Conservation (phyloP, 1,140 invertebrate genomes). For the Aphis gossypii region DNA sequence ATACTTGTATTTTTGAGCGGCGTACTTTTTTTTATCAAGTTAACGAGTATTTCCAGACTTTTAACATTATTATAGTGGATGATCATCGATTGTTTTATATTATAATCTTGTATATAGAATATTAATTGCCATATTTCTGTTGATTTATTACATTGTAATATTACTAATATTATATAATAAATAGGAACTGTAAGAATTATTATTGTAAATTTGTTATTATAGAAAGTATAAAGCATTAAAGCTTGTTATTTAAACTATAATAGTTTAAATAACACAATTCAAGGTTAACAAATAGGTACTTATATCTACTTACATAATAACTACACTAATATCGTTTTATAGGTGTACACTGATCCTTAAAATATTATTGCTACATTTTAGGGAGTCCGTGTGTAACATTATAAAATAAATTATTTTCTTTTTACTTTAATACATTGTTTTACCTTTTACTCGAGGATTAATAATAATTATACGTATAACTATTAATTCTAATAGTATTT, state of each 20-base stretch:
- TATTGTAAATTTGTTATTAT: neutral
- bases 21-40: neutral
- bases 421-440: neutral
- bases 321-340: neutral
- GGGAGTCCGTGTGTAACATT: neutral
- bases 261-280: neutral
- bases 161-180: neutral
- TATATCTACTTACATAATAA: neutral
- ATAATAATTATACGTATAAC: neutral
- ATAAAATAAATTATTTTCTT: neutral
- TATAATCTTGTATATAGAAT: neutral
- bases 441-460: neutral
- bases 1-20: neutral
- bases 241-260: neutral
- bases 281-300: neutral
- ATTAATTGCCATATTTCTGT: neutral
- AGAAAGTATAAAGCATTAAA: neutral
- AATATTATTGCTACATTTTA: neutral
- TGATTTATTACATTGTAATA: neutral
- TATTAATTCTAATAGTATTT: no score
- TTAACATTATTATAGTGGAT: neutral
- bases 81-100: neutral
- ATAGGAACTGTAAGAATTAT: neutral
- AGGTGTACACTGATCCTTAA: neutral
- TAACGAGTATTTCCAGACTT: neutral